These are phyloP conservation scores for Ceratotherium simum DNA, from an alignment of 2,113 vertebrate genomes.

Conservation along the genomic window DNA sequence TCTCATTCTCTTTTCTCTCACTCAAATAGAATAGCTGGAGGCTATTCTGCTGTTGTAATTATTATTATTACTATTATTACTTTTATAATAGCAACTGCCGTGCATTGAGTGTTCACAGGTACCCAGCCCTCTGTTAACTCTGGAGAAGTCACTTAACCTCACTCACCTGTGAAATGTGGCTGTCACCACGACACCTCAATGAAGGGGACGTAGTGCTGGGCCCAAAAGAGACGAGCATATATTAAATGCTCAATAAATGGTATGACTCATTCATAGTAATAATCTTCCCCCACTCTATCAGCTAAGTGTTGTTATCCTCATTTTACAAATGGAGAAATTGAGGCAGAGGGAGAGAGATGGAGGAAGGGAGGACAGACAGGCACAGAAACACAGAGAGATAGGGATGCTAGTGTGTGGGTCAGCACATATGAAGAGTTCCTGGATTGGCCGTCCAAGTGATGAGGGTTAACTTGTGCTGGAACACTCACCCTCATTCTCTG, in stretches of 20 bases:
- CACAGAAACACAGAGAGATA: background rate
- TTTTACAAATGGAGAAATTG: background rate
- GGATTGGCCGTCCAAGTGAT: rapidly evolving
- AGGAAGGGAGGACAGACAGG: background rate
- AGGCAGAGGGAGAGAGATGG: background rate
- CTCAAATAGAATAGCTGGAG: background rate
- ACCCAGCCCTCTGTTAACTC: background rate
- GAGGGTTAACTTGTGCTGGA: background rate
- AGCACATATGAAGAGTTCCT: background rate
- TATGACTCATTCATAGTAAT: background rate
- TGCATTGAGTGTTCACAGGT: background rate
- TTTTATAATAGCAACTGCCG: background rate
- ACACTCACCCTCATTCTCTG: rapidly evolving
- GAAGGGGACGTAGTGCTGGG: rapidly evolving
- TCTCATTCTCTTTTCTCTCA: background rate
- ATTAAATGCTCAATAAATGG: background rate
- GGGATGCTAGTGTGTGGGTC: background rate
- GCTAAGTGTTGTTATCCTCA: background rate
- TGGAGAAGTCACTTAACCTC: background rate
- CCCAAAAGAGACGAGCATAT: rapidly evolving
- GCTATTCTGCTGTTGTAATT: background rate
- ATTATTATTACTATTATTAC: background rate
- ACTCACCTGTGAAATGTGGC: background rate
- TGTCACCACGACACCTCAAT: too few relatives aligned
- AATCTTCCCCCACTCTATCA: background rate